Evolutionary conservation across 2,888 invertebrate species (phyloP), one percentile per base, ranked within the genome.

Genomic region (Hyles lineata): DNA sequence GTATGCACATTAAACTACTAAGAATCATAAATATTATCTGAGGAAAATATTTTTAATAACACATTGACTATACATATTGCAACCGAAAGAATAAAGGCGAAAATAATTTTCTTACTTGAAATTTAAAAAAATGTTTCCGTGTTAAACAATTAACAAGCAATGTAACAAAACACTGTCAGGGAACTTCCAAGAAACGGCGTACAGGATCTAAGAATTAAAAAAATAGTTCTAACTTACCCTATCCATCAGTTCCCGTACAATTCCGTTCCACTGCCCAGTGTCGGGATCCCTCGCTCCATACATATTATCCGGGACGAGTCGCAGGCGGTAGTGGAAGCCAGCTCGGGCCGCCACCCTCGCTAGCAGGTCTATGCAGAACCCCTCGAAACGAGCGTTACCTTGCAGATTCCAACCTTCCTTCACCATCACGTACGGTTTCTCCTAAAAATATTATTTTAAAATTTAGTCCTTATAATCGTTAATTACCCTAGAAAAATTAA

Each of bases 391-490:
- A 1, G 97, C 97, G 89, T 98, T 98, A 4, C 98, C 98, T 62
- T 98, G 98, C 8, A 98, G 94, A 89, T 98, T 98, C 90, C 96
- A 96, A 74, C 97, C 97, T 76, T 97, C 96, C 82, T 97, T 97
- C 70, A 98, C 97, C 98, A 98, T 98, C 5, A 98, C 98, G 90
- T 98, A 98, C 0, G 98, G 98, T 78, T 97, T 97, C 85, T 98
- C 98, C 98, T 98, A 91, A 0, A 89, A 71, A 25, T 21, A n/a
- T 19, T 19, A 55, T 23, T 52, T 23, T 43, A 71, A 6, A n/a
- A 21, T 19, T n/a, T 25, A 19, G 15, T 6, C 7, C 25, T 17
- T 17, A 15, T 17, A 29, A n/a, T n/a, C n/a, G n/a, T n/a, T n/a
- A 29, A 15, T 25, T n/a, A 19, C 17, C 5, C 19, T 19, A 59